These are phyloP conservation scores for Masnerella sp. DNA, from an alignment of 2,888 invertebrate species.

Conservation along the genomic window DNA sequence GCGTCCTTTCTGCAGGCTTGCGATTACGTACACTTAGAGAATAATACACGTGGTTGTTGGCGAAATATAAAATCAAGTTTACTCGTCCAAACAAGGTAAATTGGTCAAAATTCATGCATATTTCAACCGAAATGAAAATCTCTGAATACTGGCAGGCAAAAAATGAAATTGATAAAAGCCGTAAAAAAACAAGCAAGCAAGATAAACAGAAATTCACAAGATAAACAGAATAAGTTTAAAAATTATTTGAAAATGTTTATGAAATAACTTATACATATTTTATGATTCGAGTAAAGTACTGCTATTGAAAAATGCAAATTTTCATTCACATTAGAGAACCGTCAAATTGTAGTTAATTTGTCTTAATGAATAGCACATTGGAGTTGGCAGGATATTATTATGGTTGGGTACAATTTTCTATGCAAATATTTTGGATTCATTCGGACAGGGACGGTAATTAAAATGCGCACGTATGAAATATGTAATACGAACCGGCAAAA, in stretches of 20 bases:
- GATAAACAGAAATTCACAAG: no score
- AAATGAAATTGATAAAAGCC: slow-evolving; percentile 18
- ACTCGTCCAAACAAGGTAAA: slow-evolving; percentile 38
- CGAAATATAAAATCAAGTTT: slow-evolving; percentile 45
- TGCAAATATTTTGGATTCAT: slow-evolving; percentile 30
- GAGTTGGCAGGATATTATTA: slow-evolving; percentile 9
- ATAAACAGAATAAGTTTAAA: no score
- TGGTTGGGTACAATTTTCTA: slow-evolving; percentile 13
- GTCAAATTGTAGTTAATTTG: no score
- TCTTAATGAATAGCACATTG: slow-evolving; percentile 4
- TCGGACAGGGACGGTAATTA: slow-evolving; percentile 15
- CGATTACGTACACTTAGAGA: slow-evolving; percentile 47
- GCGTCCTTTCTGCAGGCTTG: slow-evolving; percentile 47
- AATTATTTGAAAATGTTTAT: no score
- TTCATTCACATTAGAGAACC: not conserved
- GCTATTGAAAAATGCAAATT: not conserved
- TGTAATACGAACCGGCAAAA: slow-evolving; percentile 81
- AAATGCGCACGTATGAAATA: slow-evolving; percentile 23
- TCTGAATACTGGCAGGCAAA: no score
- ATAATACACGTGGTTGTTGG: slow-evolving; percentile 39
- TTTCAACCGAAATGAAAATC: no score
- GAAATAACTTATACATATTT: no score
- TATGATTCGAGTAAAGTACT: no score
- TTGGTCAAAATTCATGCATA: slow-evolving; percentile 15
- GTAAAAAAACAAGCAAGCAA: slow-evolving; percentile 19